These are phyloP conservation scores for Diadema setosum DNA, from an alignment of 35 echinoderm and acorn worm species.

Conservation along the genomic window DNA sequence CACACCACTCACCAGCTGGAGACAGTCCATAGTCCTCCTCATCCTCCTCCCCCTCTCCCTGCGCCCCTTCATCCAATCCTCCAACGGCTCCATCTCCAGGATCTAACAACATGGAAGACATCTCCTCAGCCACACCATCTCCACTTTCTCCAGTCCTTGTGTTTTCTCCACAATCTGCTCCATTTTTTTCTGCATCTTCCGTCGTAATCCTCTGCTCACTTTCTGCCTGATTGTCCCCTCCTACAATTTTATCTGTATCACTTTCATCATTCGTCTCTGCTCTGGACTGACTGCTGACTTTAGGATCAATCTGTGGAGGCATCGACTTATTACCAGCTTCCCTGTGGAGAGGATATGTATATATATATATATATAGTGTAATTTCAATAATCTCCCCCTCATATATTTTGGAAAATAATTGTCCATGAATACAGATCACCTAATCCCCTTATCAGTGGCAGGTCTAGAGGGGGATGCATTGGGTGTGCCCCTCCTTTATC, in stretches of 20 bases:
- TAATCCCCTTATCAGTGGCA: too few species aligned
- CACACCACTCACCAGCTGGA: conserved; percentile 5
- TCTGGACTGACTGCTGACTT: not conserved
- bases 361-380: too few species aligned
- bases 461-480: too few species aligned
- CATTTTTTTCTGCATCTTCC: not conserved
- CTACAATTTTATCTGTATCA: not conserved
- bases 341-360: conserved; percentile 7
- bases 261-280: too few species aligned
- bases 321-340: conserved; percentile 54
- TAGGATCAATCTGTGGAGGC: conserved; percentile 38
- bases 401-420: too few species aligned
- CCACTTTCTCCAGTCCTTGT: not conserved
- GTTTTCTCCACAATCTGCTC: not conserved
- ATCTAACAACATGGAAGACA: not conserved
- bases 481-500: too few species aligned
- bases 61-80: not conserved
- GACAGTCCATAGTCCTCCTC: not conserved
- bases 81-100: conserved; percentile 8
- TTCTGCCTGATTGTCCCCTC: not conserved
- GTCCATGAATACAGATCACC: too few species aligned
- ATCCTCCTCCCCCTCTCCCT: not conserved
- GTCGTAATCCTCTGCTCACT: not conserved
- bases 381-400: too few species aligned
- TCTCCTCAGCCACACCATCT: not conserved